Evolutionary conservation across 2,797 vertebrate species (phyloP), one percentile per base, ranked within the genome.

Genomic region (Dermochelys coriacea): DNA sequence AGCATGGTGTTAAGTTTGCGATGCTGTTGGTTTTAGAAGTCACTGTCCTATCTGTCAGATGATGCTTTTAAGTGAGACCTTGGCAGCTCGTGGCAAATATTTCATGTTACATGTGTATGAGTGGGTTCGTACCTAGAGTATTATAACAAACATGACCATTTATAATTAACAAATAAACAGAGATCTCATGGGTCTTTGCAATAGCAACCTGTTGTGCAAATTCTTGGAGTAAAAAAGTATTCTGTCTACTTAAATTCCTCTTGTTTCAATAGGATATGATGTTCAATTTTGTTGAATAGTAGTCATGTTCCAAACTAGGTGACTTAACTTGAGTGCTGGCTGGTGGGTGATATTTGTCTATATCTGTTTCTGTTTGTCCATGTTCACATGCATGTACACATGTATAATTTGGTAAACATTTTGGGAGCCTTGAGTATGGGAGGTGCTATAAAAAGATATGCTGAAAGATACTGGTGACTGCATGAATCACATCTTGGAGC

Each of bases 61-160:
- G 37, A 18, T 4, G 88, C 85, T 77, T 85, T 25, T 57, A 45
- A 50, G 37, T 45, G 34, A 37, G 41, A 8, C 9, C 41, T 12
- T 75, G 71, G 25, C 25, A 75, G 25, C 41, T 47, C 12, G 12
- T 19, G 86, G 6, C 27, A 49, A 90, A 50, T 41, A 45, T 74
- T 11, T 25, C 41, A 4, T 21, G 59, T 59, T 50, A 0, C 0
- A 1, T 18, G 21, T 2, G 1, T 34, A 0, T 0, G 2, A 1
- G 4, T 4, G 1, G 29, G 3, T 1, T 31, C n/a, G 37, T n/a
- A 81, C 31, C 34, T 64, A 3, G 5, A 1, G 0, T 0, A 1
- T 4, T 45, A 11, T 51, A 45, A 21, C 0, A 1, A n/a, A 2
- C 59, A 21, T 34, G 78, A 14, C 9, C 27, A 54, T 88, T 59